Percentiles rank a stretch among this genome's conserved stretches.
These are phyloP conservation scores for Podiceps cristatus DNA, from an alignment of 2,113 vertebrate genomes.

Conservation along the genomic window DNA sequence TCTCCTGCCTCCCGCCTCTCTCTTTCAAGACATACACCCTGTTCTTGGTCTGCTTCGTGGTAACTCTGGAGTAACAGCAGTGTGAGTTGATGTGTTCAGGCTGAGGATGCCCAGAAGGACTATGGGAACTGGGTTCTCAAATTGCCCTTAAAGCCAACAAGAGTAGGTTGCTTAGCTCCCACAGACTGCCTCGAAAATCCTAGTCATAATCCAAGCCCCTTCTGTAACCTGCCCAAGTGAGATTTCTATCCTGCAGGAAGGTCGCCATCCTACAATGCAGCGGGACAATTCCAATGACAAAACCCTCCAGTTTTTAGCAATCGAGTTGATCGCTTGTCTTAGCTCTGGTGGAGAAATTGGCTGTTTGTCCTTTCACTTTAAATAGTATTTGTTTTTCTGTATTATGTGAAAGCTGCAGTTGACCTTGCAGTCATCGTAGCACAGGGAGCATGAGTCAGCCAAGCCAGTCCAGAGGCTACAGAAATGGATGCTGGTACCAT, in stretches of 20 bases:
- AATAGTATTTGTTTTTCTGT: background rate
- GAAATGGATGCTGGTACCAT: background rate
- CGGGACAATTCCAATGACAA: background rate
- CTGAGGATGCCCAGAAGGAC: background rate
- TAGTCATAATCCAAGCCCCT: background rate
- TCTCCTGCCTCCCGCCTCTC: background rate
- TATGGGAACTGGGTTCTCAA: background rate
- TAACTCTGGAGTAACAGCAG: background rate
- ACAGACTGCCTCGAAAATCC: background rate
- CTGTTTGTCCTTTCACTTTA: background rate
- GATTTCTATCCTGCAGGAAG: background rate
- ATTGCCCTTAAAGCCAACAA: background rate
- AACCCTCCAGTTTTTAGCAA: background rate
- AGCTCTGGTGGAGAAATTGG: background rate
- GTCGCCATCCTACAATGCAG: background rate
- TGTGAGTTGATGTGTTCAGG: background rate
- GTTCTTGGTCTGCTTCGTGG: background rate
- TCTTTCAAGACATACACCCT: background rate
- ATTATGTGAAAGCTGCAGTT: background rate
- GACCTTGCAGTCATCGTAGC: background rate
- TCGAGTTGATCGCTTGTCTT: background rate
- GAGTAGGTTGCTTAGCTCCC: background rate
- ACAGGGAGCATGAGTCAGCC: background rate
- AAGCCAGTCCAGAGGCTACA: background rate
- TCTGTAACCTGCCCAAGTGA: background rate